Evolutionary conservation across 2,888 invertebrate species (phyloP).

Genomic region (Eupithecia exiguata): DNA sequence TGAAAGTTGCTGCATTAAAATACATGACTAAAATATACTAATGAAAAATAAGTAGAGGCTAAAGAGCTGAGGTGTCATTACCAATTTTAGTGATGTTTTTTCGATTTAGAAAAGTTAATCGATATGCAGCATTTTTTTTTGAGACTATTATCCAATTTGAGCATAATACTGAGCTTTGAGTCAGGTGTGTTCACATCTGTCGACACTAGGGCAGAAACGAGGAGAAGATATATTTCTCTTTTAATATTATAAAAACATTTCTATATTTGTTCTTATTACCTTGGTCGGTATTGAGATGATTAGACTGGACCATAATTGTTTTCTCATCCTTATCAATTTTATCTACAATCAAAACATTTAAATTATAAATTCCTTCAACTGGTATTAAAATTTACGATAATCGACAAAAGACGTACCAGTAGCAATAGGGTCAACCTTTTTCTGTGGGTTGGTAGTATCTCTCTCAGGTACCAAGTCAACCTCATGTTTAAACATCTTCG

Average conservation of each 20-base stretch:
- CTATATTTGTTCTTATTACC: conserved; percentile 47
- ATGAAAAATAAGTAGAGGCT: background rate
- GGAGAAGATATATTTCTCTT: conserved; percentile 24
- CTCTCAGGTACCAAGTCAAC: conserved; percentile 11
- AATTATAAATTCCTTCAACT: conserved; percentile 21
- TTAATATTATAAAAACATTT: background rate
- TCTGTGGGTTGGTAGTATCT: conserved; percentile 41
- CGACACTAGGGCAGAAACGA: conserved; percentile 58
- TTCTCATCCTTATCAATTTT: conserved; percentile 49
- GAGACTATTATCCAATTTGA: conserved; percentile 62
- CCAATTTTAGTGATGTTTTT: conserved; percentile 43
- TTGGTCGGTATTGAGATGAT: conserved; percentile 54
- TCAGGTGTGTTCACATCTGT: conserved; percentile 49
- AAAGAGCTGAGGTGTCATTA: background rate
- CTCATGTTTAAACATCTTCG: conserved; percentile 15
- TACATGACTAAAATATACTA: background rate
- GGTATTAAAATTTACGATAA: background rate
- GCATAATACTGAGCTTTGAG: conserved; percentile 64
- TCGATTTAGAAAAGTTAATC: conserved; percentile 61
- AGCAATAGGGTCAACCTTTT: background rate
- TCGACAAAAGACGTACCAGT: conserved; percentile 52
- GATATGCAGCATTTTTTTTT: conserved; percentile 62
- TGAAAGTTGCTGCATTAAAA: background rate
- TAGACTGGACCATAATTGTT: conserved; percentile 57
- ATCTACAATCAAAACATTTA: conserved; percentile 54